Evolutionary conservation across 2,113 vertebrate species (phyloP), one percentile per base, ranked within the genome.

Genomic region (Struthio camelus): DNA sequence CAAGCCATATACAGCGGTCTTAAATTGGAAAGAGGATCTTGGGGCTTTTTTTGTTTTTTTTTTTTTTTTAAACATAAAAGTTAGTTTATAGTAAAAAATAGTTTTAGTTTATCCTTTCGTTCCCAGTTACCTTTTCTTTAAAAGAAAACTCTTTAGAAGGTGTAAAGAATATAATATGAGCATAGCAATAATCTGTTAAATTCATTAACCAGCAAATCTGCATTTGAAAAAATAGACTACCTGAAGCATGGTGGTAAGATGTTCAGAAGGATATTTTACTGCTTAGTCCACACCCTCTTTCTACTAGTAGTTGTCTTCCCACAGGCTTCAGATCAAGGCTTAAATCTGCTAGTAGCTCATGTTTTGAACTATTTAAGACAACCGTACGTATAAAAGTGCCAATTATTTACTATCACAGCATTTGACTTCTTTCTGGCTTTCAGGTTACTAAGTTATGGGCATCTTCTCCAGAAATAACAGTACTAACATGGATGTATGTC

Each of bases 1-100:
- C 72, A 92, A 94, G 86, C 64, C 73, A 51, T 78, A 80, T 85
- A 80, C 72, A 82, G 85, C 71, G 70, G 48, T 91, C 89, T 87
- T 79, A 48, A 92, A 78, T 15, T 46, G 67, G 34, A 48, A 85
- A 64, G 10, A 69, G 25, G 19, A 38, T 73, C 54, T 90, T 85
- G 32, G 62, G 25, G 70, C 46, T 85, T 83, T 66, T 86, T 93
- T 82, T 90, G 81, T 56, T 95, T 77, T 90, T 91, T 89, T 56
- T 46, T 90, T 89, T 71, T 19, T 61, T 65, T 25, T 71, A 23
- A 10, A n/a, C n/a, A n/a, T n/a, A n/a, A n/a, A n/a, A n/a, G n/a
- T n/a, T n/a, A n/a, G n/a, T n/a, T n/a, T n/a, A n/a, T n/a, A n/a
- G n/a, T n/a, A n/a, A n/a, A n/a, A n/a, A n/a, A n/a, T n/a, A n/a